phyloP scores from a whole-genome alignment of 1,140 invertebrate genomes.

The Teleogryllus occipitalis region DNA sequence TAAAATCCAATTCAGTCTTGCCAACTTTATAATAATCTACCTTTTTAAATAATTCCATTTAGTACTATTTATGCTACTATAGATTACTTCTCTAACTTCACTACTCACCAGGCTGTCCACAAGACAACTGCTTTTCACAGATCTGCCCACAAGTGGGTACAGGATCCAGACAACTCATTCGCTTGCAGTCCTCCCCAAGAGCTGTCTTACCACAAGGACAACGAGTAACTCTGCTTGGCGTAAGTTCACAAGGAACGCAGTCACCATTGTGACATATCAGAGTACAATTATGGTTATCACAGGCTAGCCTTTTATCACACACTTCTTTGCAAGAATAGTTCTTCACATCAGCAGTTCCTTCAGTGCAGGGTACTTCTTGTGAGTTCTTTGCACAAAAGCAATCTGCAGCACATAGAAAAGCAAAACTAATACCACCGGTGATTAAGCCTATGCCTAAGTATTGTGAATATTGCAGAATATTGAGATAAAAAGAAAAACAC shows the following conservation, averaged over 20 bases:
- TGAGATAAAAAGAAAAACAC: no score
- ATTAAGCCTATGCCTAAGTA: no score
- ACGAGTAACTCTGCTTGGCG: constrained; percentile 53
- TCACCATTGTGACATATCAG: constrained; percentile 59
- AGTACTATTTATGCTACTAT: no score
- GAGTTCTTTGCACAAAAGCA: constrained; percentile 53
- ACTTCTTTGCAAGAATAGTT: constrained; percentile 54
- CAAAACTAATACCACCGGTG: no score
- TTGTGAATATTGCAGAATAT: no score
- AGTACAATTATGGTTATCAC: constrained; percentile 69
- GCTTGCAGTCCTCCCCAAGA: constrained; percentile 36
- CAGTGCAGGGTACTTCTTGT: constrained; percentile 45
- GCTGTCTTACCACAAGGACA: constrained; percentile 79
- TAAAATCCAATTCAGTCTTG: no score
- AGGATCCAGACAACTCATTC: constrained; percentile 70
- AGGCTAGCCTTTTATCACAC: constrained; percentile 60
- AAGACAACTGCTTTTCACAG: constrained; percentile 70
- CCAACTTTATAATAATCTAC: no score
- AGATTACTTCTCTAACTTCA: background rate
- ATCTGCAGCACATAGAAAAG: constrained; percentile 33
- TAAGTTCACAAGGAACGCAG: constrained; percentile 48
- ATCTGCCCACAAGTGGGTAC: constrained; percentile 74
- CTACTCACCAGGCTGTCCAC: constrained; percentile 61
- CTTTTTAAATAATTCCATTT: no score
- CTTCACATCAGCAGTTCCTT: constrained; percentile 34